Evolutionary conservation across 2,797 vertebrate genomes (phyloP), one percentile per base, ranked within the genome.

Genomic region (Artibeus lituratus): DNA sequence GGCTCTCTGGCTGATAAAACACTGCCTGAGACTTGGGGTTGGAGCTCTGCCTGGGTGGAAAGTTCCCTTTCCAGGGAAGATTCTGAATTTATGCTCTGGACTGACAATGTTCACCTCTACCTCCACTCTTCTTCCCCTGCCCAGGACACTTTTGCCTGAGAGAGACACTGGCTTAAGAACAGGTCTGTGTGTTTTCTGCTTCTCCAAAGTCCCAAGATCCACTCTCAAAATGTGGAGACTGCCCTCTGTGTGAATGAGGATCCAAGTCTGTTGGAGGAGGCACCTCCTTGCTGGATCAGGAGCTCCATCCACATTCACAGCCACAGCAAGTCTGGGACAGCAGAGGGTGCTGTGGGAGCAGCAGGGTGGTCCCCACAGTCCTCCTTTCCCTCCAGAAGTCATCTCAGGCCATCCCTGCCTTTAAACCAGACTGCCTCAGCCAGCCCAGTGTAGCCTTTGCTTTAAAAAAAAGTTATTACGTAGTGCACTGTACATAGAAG

Each of bases 81-180:
- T 47, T 84, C 55, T 24, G 21, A 73, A 67, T 74, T 5, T 11
- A 1, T 7, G 73, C 44, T 59, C 55, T 55, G 85, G 37, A n/a
- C 37, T 37, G 39, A 37, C 6, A 22, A 53, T n/a, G 29, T 15
- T 47, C 29, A 10, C 32, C 1, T 3, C 39, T 7, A 26, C 0
- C 22, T 5, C 5, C 16, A 0, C 4, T 15, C 2, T 2, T 29
- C 10, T 5, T 7, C 19, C 7, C 3, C 18, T 82, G 35, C 21
- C 29, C 15, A 73, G 21, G 0, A 96, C 47, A 72, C 49, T 53
- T 90, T 37, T 72, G 42, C 18, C 47, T 69, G 49, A 42, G 26
- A 86, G 24, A 90, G 70, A 47, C 29, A 59, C 22, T 78, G 59
- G 7, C 22, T 37, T 84, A 57, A 69, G 16, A 72, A 57, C 19